Base-by-base conservation (phyloP, 1,140 invertebrate genomes). In the Yoshiicerus persimilis region DNA sequence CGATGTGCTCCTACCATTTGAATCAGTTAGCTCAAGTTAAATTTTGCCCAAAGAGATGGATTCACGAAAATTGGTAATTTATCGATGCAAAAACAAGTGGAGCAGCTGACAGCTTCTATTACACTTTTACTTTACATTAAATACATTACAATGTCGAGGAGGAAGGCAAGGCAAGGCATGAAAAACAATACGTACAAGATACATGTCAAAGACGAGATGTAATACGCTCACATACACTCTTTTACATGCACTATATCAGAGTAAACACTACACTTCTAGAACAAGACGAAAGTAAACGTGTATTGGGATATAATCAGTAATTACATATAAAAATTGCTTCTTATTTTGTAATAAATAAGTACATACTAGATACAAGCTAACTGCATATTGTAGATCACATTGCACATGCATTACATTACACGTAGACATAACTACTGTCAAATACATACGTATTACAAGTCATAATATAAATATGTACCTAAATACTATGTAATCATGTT, bases 41-140 rank as follows among this genome's bases (percentile, higher is more conserved):
- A 47, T 84, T 84, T 84, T 41, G 38, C 83, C 83, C 83, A 84
- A 84, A 84, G 83, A 84, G 47, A 84, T 84, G 47, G 47, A 84
- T 84, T 84, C 83, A 84, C 38, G 83, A 84, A 84, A 84, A 84
- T 84, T 84, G 38, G 83, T 84, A 84, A 84, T 84, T 84, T 84
- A 84, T 84, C 83, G 83, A 84, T 84, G 83, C 83, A 84, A 84
- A 84, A 84, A 84, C 83, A 84, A 84, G 83, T 84, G 39, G 83
- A 56, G 83, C 83, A 84, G 83, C 83, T 84, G 83, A 84, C 83
- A 84, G 83, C 83, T 80, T 80, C 75, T 80, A 80, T 80, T 80
- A 80, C 38, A 80, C 75, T 80, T 80, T 80, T 80, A 80, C 75
- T 80, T 36, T 38, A 80, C 32, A n/a, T 36, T 80, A 80, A n/a